These are phyloP conservation scores for Brachyhypopomus occidentalis DNA, from an alignment of 2,113 vertebrate species.

Conservation along the genomic window DNA sequence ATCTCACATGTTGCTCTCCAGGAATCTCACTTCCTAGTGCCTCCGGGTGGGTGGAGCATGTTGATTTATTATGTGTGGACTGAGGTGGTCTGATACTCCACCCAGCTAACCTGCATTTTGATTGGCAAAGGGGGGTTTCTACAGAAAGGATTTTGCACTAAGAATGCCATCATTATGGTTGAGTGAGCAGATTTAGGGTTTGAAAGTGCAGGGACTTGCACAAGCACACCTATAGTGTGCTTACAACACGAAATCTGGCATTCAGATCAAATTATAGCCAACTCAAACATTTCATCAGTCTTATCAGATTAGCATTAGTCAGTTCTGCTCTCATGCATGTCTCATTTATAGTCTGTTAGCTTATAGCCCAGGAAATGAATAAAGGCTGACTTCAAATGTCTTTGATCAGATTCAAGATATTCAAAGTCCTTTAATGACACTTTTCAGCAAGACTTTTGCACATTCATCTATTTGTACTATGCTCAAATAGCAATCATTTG, in stretches of 20 bases:
- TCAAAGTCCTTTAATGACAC: too few species aligned
- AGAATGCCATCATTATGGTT: slow-evolving; percentile 27
- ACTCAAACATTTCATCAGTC: too few species aligned
- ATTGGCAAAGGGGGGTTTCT: slow-evolving; percentile 44
- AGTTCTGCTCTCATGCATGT: too few species aligned
- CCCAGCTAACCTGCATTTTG: slow-evolving; percentile 33
- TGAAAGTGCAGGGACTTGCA: slow-evolving; percentile 19
- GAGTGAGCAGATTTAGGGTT: slow-evolving; percentile 59
- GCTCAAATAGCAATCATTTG: too few species aligned
- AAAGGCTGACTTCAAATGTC: too few species aligned
- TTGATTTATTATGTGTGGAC: slow-evolving; percentile 32
- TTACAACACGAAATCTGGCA: neutral
- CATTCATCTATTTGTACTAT: too few species aligned
- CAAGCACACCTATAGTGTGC: neutral
- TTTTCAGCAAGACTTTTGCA: too few species aligned
- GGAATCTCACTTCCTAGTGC: slow-evolving; percentile 12
- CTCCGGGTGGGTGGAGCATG: slow-evolving; percentile 22
- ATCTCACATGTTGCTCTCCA: slow-evolving; percentile 1
- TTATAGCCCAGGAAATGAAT: too few species aligned
- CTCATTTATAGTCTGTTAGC: too few species aligned
- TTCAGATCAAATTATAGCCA: too few species aligned
- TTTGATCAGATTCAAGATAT: too few species aligned
- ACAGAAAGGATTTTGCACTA: slow-evolving; percentile 19
- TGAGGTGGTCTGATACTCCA: slow-evolving; percentile 67
- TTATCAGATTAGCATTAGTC: too few species aligned